Percentiles rank a stretch among this genome's conserved stretches.
Evolutionary conservation across 37 sponge, comb jelly and placozoan genomes (phyloP).

Genomic region (Theonella swinhoei): DNA sequence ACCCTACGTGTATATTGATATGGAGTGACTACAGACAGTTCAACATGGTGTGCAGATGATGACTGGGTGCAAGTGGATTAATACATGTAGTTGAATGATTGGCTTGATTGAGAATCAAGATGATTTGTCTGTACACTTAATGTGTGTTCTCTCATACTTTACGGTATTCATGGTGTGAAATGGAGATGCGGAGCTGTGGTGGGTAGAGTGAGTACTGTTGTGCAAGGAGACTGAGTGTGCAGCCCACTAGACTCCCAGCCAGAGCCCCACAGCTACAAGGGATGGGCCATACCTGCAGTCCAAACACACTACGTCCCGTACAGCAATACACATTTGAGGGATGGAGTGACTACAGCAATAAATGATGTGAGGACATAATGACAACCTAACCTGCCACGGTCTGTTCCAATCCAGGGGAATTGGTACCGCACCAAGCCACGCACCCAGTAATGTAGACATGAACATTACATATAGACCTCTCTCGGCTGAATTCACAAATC

Average conservation of each 20-base stretch:
- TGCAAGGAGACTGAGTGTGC: not conserved
- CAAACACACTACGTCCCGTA: no score
- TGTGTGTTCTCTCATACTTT: no score
- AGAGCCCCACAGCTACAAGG: conserved; percentile 72
- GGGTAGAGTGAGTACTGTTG: not conserved
- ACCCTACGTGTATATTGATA: no score
- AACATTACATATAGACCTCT: not conserved
- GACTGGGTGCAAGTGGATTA: not conserved
- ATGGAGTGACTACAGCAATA: not conserved
- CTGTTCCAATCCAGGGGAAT: conserved; percentile 82
- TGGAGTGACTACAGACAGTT: no score
- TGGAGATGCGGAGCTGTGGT: not conserved
- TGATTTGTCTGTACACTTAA: no score
- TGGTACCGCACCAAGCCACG: conserved; percentile 79
- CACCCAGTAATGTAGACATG: conserved; percentile 47
- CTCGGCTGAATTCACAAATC: not conserved
- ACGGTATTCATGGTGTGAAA: no score
- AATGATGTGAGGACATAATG: no score
- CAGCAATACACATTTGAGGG: not conserved
- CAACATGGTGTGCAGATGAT: not conserved
- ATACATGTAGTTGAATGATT: not conserved
- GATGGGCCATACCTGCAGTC: conserved; percentile 82
- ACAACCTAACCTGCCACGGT: conserved; percentile 77
- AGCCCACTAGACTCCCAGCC: conserved; percentile 25
- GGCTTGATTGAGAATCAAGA: no score